Conservation (phyloP, 2,113 vertebrate species). For the Plectropomus leopardus region DNA sequence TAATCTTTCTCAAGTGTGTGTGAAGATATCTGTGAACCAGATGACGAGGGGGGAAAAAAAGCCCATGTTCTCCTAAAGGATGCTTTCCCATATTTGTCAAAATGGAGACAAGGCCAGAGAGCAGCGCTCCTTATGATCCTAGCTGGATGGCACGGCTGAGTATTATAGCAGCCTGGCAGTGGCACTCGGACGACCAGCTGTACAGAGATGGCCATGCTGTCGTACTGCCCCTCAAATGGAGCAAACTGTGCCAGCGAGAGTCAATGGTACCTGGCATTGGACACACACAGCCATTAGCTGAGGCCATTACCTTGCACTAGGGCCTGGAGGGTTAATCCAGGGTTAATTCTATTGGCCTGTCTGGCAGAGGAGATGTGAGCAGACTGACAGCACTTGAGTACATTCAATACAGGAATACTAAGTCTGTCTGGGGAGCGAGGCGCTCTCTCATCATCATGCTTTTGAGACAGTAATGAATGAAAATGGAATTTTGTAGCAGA, state of each 20-base stretch:
- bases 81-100: slow-evolving; percentile 71
- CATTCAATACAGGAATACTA: slow-evolving; percentile 48
- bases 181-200: slow-evolving; percentile 71
- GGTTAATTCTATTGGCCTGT: slow-evolving; percentile 80
- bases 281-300: slow-evolving; percentile 70
- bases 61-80: slow-evolving; percentile 20
- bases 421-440: slow-evolving; percentile 31
- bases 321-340: slow-evolving; percentile 80
- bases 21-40: not conserved
- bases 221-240: slow-evolving; percentile 70
- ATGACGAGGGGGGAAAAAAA: not conserved
- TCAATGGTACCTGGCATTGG: slow-evolving; percentile 79
- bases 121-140: slow-evolving; percentile 47
- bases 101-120: slow-evolving; percentile 44
- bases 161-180: slow-evolving; percentile 68
- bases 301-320: slow-evolving; percentile 77
- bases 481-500: slow-evolving; percentile 43
- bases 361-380: slow-evolving; percentile 64
- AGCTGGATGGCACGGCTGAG: slow-evolving; percentile 35
- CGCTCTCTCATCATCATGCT: slow-evolving; percentile 36
- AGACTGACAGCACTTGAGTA: slow-evolving; percentile 68
- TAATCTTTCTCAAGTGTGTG: not conserved
- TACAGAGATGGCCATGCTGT: slow-evolving; percentile 75
- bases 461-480: slow-evolving; percentile 47
- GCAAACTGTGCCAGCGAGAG: slow-evolving; percentile 67